These are phyloP conservation scores for Tokudaia muenninki DNA, from an alignment of 2,797 vertebrate species.

Conservation along the genomic window DNA sequence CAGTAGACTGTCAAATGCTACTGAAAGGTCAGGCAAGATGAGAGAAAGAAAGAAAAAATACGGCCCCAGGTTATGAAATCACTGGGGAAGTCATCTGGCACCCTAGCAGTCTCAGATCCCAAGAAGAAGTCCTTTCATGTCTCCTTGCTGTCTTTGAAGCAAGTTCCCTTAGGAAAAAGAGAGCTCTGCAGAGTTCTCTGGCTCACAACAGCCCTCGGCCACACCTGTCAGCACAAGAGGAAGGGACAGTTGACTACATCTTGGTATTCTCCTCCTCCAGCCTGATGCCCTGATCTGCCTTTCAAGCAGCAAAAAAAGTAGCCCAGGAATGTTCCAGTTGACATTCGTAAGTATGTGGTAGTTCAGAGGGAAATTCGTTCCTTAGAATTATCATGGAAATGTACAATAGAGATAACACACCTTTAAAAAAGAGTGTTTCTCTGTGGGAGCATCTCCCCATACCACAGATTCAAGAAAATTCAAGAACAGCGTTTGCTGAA, in stretches of 20 bases:
- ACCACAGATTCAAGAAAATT: background rate
- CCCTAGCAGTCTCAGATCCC: conserved; percentile 23
- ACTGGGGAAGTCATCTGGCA: background rate
- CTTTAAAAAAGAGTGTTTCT: conserved; percentile 15
- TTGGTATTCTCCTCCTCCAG: background rate
- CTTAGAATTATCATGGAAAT: conserved; percentile 52
- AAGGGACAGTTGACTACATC: conserved; percentile 30
- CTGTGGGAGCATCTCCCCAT: conserved; percentile 17
- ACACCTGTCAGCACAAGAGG: conserved; percentile 61
- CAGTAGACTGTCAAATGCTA: background rate
- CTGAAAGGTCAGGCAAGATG: background rate
- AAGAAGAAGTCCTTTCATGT: background rate
- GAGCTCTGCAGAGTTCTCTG: conserved; percentile 18
- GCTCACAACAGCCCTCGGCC: conserved; percentile 15
- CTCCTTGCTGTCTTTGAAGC: conserved; percentile 49
- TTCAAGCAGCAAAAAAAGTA: conserved; percentile 46
- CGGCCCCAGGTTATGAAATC: background rate
- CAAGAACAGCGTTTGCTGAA: background rate
- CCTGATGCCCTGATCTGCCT: background rate
- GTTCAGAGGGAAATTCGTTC: conserved; percentile 74
- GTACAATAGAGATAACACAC: conserved; percentile 65
- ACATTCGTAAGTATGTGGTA: conserved; percentile 52
- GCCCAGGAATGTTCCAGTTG: conserved; percentile 44
- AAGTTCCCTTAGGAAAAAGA: conserved; percentile 22
- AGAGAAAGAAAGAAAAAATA: background rate